phyloP scores from a whole-genome alignment of 2,888 invertebrate genomes.

The Callinectes sapidus region DNA sequence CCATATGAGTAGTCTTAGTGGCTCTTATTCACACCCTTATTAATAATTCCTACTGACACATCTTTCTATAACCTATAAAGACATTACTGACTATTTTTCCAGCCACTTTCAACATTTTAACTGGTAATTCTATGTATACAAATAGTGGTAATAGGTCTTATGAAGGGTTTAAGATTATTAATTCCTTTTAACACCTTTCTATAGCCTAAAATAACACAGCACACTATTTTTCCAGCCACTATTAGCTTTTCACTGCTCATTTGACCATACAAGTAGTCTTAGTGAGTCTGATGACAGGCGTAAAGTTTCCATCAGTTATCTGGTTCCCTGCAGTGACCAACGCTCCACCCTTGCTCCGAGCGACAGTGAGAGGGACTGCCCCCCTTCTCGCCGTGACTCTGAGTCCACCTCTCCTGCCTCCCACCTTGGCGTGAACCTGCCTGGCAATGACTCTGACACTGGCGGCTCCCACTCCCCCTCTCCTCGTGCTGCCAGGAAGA shows the following conservation, averaged over 20 bases:
- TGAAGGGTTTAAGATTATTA: not conserved
- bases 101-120: not conserved
- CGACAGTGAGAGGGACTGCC: slow-evolving; percentile 91
- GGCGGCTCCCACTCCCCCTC: slow-evolving; percentile 92
- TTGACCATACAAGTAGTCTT: not conserved
- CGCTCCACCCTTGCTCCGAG: slow-evolving; percentile 93
- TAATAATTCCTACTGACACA: too few species aligned
- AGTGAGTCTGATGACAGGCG: slow-evolving; percentile 34
- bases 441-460: slow-evolving; percentile 88
- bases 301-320: not conserved
- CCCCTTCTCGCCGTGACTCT: slow-evolving; percentile 82
- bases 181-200: too few species aligned
- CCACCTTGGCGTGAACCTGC: slow-evolving; percentile 82
- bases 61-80: not conserved
- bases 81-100: not conserved
- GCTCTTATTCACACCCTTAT: slow-evolving; percentile 23
- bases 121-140: not conserved
- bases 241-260: not conserved
- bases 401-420: slow-evolving; percentile 78
- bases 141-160: too few species aligned
- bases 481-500: slow-evolving; percentile 81
- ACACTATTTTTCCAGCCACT: not conserved
- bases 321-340: slow-evolving; percentile 84
- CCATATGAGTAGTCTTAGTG: not conserved
- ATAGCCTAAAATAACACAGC: not conserved